Evolutionary conservation across 2,797 vertebrate genomes (phyloP).

Genomic region (Poeciliopsis turneri): DNA sequence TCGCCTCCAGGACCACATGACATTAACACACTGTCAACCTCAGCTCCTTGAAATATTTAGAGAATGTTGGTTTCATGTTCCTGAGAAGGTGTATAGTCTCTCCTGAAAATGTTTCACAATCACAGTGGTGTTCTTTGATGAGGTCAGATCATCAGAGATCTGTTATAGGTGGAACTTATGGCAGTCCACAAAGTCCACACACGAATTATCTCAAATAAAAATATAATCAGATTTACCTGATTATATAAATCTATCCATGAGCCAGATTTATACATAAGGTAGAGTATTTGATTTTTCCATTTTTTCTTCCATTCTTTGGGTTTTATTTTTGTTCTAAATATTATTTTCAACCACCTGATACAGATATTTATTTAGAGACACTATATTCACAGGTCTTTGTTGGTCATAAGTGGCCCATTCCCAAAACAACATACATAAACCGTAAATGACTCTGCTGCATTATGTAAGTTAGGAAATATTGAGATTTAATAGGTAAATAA

Average conservation of each 20-base stretch:
- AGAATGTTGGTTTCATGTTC: neutral
- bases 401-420: neutral
- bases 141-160: neutral
- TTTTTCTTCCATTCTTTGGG: neutral
- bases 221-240: neutral
- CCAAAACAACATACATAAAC: neutral
- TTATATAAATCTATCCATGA: too few relatives aligned
- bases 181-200: neutral
- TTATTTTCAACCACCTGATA: neutral
- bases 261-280: neutral
- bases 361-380: neutral
- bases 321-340: neutral
- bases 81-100: neutral
- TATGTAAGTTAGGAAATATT: constrained; percentile 25
- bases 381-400: neutral
- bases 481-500: constrained; percentile 37
- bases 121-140: neutral
- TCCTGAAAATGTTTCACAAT: neutral
- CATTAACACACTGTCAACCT: neutral
- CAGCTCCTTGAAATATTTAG: neutral
- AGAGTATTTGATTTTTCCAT: neutral
- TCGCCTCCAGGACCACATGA: neutral
- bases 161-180: neutral
- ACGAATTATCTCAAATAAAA: neutral
- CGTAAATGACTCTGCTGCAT: neutral